Percentiles rank a stretch among this genome's conserved stretches.
These are phyloP conservation scores for Tolypeutes matacus DNA, from an alignment of 2,797 vertebrate genomes.

Conservation along the genomic window DNA sequence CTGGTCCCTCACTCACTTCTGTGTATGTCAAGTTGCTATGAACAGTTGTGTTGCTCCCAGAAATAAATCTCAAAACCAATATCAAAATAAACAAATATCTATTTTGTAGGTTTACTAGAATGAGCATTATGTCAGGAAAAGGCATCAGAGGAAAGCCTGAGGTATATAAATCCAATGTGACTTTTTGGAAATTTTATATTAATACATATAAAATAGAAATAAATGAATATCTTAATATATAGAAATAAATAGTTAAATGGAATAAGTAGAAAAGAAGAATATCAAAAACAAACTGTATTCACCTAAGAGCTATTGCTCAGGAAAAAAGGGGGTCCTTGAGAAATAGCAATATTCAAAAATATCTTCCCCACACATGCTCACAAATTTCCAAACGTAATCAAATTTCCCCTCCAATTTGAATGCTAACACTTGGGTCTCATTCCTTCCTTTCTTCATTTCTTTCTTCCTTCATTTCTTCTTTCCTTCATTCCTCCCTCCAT, in stretches of 20 bases:
- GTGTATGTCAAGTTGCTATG: neutral
- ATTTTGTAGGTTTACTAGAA: neutral
- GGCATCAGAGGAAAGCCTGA: neutral
- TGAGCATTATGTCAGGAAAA: neutral
- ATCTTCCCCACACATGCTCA: neutral
- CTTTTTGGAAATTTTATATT: neutral
- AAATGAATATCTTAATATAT: neutral
- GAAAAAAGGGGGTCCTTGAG: neutral
- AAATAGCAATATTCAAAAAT: neutral
- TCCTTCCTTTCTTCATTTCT: neutral
- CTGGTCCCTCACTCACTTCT: neutral
- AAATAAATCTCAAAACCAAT: neutral
- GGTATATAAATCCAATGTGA: neutral
- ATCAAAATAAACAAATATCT: neutral
- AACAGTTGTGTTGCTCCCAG: neutral
- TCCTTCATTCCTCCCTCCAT: no score
- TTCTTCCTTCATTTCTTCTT: no score
- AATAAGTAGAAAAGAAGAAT: neutral
- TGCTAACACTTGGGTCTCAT: neutral
- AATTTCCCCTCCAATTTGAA: conserved; percentile 19
- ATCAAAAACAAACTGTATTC: neutral
- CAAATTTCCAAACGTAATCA: neutral
- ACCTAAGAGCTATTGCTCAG: neutral
- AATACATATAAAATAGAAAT: neutral
- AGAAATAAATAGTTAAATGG: neutral